phyloP scores from a whole-genome alignment of 2,797 vertebrate species.

The Rachycentron canadum region DNA sequence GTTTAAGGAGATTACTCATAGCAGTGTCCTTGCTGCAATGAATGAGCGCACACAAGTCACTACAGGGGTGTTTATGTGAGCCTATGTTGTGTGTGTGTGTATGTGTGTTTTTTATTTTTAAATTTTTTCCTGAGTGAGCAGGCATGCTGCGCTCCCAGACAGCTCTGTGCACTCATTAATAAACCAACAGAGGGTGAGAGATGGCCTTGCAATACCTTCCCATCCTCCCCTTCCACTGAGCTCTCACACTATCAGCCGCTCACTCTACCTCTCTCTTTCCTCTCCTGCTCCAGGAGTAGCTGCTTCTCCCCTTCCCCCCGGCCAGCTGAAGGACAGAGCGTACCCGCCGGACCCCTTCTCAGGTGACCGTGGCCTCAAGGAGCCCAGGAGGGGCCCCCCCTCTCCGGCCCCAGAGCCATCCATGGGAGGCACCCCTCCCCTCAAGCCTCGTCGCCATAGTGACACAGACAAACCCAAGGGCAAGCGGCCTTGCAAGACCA shows the following conservation, averaged over 20 bases:
- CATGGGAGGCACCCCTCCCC: slow-evolving; percentile 84
- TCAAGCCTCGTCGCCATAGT: slow-evolving; percentile 91
- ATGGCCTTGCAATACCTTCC: slow-evolving; percentile 81
- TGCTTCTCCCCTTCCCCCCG: slow-evolving; percentile 84
- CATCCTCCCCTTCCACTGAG: slow-evolving; percentile 64
- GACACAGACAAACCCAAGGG: slow-evolving; percentile 97
- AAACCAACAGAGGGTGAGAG: slow-evolving; percentile 81
- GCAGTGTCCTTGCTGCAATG: slow-evolving; percentile 68
- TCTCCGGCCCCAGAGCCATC: slow-evolving; percentile 76
- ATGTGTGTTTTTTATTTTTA: slow-evolving; percentile 11
- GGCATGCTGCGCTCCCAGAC: slow-evolving; percentile 78
- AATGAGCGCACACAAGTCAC: slow-evolving; percentile 49
- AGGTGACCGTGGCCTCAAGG: slow-evolving; percentile 91
- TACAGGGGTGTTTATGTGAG: slow-evolving; percentile 43
- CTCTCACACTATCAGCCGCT: slow-evolving; percentile 48
- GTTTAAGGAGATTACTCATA: slow-evolving; percentile 65
- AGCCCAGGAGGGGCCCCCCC: slow-evolving; percentile 91
- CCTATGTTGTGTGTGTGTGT: slow-evolving; percentile 27
- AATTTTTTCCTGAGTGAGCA: slow-evolving; percentile 63
- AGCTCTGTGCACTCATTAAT: slow-evolving; percentile 83
- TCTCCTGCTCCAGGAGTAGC: slow-evolving; percentile 80
- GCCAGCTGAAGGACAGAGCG: slow-evolving; percentile 88
- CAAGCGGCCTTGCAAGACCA: slow-evolving; percentile 99
- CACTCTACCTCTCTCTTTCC: slow-evolving; percentile 47
- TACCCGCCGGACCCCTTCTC: slow-evolving; percentile 85